A percentile compares a stretch with the other conserved stretches of the same genome.
Evolutionary conservation across 1,140 invertebrate species (phyloP).

Genomic region (Anadara kagoshimensis): DNA sequence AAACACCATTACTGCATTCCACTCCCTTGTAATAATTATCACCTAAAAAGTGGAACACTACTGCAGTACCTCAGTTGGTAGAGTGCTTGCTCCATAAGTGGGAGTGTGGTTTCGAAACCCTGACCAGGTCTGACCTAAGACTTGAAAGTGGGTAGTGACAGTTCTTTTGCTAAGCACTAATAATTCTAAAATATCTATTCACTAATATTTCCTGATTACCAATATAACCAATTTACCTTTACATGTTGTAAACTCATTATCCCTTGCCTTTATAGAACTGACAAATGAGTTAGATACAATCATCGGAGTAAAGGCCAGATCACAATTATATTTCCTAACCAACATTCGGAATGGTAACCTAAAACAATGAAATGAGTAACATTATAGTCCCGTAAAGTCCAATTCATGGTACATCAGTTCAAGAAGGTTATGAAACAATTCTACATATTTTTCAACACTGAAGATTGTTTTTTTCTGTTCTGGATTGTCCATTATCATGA

Average conservation of each 20-base stretch:
- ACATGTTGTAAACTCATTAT: constrained; percentile 91
- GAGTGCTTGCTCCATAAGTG: too few species aligned
- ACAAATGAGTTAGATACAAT: constrained; percentile 95
- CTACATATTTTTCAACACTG: neutral
- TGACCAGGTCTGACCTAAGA: too few species aligned
- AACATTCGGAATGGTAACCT: constrained; percentile 89
- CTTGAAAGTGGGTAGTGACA: too few species aligned
- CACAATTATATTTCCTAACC: constrained; percentile 88
- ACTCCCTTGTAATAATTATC: too few species aligned
- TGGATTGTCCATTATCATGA: neutral
- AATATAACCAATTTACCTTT: constrained; percentile 70
- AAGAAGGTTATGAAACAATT: neutral
- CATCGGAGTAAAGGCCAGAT: constrained; percentile 97
- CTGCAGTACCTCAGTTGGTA: too few species aligned
- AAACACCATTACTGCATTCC: too few species aligned
- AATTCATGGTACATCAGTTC: neutral
- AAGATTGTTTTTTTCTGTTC: neutral
- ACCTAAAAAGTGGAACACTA: too few species aligned
- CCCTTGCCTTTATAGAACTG: constrained; percentile 88
- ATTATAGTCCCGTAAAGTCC: too few species aligned
- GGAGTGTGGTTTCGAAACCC: too few species aligned
- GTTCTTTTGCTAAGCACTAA: too few species aligned
- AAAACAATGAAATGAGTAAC: neutral
- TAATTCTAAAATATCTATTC: too few species aligned
- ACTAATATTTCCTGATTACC: too few species aligned